Conservation (phyloP, 2,797 vertebrate species). For the Sphaeramia orbicularis region DNA sequence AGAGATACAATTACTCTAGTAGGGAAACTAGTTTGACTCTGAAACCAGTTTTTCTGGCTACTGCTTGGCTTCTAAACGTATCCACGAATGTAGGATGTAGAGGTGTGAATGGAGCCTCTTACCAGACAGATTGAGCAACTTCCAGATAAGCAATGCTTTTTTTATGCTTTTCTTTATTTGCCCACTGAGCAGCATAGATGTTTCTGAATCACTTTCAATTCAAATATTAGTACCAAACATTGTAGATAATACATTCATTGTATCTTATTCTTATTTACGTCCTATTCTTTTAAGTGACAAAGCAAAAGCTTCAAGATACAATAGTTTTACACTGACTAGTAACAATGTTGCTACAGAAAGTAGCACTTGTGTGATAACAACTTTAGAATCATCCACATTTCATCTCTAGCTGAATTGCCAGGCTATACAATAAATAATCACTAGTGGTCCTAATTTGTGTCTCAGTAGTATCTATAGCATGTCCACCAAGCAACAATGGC, state of each 20-base stretch:
- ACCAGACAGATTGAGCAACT: conserved; percentile 8
- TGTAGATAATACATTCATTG: too few relatives aligned
- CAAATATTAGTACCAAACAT: not conserved
- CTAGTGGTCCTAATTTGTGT: not conserved
- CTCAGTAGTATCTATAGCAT: not conserved
- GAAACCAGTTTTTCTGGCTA: conserved; percentile 57
- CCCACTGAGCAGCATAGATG: not conserved
- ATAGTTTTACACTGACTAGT: not conserved
- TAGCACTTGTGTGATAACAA: conserved; percentile 15
- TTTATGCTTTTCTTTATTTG: conserved; percentile 16
- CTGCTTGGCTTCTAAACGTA: not conserved
- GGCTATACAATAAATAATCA: conserved; percentile 21
- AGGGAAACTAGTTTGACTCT: conserved; percentile 26
- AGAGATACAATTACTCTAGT: conserved; percentile 28
- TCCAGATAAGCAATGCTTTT: conserved; percentile 4
- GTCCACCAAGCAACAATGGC: too few relatives aligned
- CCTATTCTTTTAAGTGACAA: not conserved
- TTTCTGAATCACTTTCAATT: conserved; percentile 9
- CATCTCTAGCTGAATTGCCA: not conserved
- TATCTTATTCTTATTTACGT: too few relatives aligned
- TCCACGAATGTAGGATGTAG: not conserved
- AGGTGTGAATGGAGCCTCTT: not conserved
- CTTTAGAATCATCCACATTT: not conserved
- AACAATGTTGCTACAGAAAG: conserved; percentile 6
- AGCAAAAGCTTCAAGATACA: not conserved